Base-by-base conservation (phyloP, 2,113 vertebrate genomes). In the Perccottus glenii region DNA sequence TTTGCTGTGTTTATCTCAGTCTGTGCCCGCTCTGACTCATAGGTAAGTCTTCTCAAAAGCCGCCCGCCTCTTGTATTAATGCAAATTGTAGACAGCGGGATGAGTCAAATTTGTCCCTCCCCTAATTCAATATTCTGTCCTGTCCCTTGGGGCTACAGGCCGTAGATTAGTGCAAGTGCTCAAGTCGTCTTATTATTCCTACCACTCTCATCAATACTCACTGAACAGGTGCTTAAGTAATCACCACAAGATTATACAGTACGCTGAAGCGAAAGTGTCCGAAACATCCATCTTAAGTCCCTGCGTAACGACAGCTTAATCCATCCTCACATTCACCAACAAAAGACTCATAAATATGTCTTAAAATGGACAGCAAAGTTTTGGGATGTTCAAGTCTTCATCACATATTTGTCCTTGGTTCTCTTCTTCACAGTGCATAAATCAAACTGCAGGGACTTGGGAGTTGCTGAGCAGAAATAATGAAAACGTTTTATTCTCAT, bases 401-500 rank as follows among this genome's bases (percentile, higher is more conserved):
- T 70, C 69, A 77, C 83, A 85, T 85, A 79, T 75, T 81, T 87
- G 77, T 77, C 77, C 83, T 80, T 88, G 69, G 51, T 15, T 43
- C 68, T 5, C 68, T 5, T 48, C 56, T 59, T 74, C 40, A 35
- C 60, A 47, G 10, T 63, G 70, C 73, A 81, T 75, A 77, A 57
- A 82, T 83, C 53, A 67, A 67, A 40, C 59, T 7, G 12, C 44
- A 33, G 62, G 11, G 56, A 58, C 51, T 64, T 47, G 40, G 46
- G 44, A 82, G 38, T 58, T 62, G 55, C 50, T 70, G 66, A 85
- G 12, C 14, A 38, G 52, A n/a, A 9, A 75, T 64, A 70, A 82
- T 69, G 59, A 45, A 40, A 5, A 45, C 61, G 10, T 11, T 72
- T 70, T 78, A 50, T 67, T 75, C 64, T 84, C 56, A 69, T 81